Conservation (phyloP, 2,888 invertebrate species). For the Mythimna albipuncta region DNA sequence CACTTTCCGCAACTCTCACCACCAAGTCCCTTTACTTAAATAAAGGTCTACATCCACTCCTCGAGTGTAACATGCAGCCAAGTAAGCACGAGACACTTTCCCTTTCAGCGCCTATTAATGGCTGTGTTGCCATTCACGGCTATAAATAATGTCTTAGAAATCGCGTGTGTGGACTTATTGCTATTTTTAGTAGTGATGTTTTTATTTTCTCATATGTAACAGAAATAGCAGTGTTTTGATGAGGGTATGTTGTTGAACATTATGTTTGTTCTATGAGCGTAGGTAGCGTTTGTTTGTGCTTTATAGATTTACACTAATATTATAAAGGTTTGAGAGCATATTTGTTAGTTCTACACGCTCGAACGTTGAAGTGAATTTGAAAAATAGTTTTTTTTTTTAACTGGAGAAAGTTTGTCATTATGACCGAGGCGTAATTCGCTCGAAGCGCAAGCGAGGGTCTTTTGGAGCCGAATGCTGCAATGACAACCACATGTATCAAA, state of each 20-base stretch:
- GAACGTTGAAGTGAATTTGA: too few relatives aligned
- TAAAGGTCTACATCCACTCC: conserved; percentile 60
- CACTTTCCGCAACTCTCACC: conserved; percentile 55
- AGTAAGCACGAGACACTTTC: conserved; percentile 39
- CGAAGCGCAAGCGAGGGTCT: too few relatives aligned
- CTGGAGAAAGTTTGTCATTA: too few relatives aligned
- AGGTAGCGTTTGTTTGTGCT: not conserved
- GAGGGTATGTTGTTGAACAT: not conserved
- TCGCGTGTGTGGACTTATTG: conserved; percentile 35
- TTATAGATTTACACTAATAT: not conserved
- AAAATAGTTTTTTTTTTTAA: too few relatives aligned
- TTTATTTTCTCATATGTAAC: conserved; percentile 18
- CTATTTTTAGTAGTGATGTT: conserved; percentile 30
- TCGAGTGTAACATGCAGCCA: conserved; percentile 32
- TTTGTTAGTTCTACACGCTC: too few relatives aligned
- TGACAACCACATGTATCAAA: too few relatives aligned
- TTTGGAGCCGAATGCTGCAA: too few relatives aligned
- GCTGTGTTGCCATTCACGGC: conserved; percentile 3
- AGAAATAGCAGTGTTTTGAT: not conserved
- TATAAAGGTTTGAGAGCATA: not conserved
- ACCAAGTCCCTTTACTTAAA: conserved; percentile 40
- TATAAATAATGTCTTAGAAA: conserved; percentile 44
- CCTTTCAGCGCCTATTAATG: conserved; percentile 29
- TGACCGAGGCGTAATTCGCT: too few relatives aligned
- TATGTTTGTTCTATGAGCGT: not conserved